Conservation (phyloP, 1,140 invertebrate species). For the Nautilus pompilius region DNA sequence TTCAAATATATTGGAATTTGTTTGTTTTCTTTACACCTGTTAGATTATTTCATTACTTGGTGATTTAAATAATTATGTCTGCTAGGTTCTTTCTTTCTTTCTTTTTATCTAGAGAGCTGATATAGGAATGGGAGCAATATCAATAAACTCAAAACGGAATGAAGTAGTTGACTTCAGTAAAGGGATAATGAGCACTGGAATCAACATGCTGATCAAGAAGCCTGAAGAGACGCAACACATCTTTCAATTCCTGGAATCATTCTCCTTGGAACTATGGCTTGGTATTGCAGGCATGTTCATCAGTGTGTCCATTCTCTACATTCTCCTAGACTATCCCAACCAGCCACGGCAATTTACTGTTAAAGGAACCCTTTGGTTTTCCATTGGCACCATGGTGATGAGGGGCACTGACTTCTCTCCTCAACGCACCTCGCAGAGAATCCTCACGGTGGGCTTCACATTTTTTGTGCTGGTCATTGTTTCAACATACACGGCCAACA, state of each 20-base stretch:
- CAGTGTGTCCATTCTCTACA: conserved; percentile 29
- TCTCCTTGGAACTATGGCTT: conserved; percentile 42
- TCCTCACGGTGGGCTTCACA: conserved; percentile 44
- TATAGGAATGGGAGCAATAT: conserved; percentile 43
- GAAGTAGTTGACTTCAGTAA: conserved; percentile 41
- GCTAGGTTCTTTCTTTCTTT: no score
- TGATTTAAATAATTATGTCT: no score
- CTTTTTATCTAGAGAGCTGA: conserved; percentile 35
- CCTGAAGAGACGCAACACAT: conserved; percentile 33
- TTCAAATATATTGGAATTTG: no score
- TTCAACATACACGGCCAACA: conserved; percentile 51
- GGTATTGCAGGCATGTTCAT: conserved; percentile 39
- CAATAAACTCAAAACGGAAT: conserved; percentile 41
- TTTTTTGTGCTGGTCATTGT: conserved; percentile 51
- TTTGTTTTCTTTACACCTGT: no score
- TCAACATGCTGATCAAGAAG: conserved; percentile 38
- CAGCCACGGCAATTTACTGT: conserved; percentile 24
- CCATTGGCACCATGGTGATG: conserved; percentile 37
- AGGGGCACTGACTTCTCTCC: conserved; percentile 47
- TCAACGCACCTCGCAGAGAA: conserved; percentile 37
- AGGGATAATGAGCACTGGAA: conserved; percentile 39
- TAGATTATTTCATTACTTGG: no score
- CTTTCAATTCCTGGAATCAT: conserved; percentile 45
- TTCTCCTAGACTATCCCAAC: conserved; percentile 31
- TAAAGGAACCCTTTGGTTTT: conserved; percentile 34